Evolutionary conservation across 2,113 vertebrate genomes (phyloP).

Genomic region (Grallaria varia): DNA sequence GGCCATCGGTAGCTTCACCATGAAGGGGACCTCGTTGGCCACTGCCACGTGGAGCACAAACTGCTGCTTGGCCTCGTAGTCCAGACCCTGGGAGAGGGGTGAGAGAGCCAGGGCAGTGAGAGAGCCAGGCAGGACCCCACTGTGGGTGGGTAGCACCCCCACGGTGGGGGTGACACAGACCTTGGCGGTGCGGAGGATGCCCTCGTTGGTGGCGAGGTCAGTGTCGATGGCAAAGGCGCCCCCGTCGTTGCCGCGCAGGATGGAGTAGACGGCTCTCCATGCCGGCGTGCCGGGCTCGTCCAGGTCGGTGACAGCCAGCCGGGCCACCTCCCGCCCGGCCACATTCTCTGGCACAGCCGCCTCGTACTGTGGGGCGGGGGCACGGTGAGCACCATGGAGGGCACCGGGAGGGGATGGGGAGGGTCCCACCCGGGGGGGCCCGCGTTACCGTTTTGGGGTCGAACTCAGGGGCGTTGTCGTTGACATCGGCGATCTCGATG

Average conservation of each 20-base stretch:
- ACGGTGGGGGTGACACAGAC: neutral
- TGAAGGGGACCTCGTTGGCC: constrained; percentile 80
- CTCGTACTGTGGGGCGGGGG: constrained; percentile 66
- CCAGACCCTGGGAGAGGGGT: constrained; percentile 76
- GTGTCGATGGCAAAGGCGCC: constrained; percentile 78
- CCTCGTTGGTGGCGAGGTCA: constrained; percentile 77
- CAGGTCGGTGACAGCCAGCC: constrained; percentile 75
- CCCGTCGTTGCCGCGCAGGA: constrained; percentile 74
- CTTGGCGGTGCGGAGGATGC: constrained; percentile 82
- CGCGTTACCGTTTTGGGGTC: constrained; percentile 55
- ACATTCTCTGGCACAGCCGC: constrained; percentile 68
- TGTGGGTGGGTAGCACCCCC: fast-evolving
- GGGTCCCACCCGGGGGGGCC: neutral
- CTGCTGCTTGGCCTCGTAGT: constrained; percentile 79
- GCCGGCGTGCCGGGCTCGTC: constrained; percentile 75
- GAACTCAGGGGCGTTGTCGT: constrained; percentile 76
- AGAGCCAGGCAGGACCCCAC: neutral
- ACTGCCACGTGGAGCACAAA: constrained; percentile 78
- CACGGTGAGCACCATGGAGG: neutral
- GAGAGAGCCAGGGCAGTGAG: neutral
- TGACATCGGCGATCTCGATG: constrained; percentile 71
- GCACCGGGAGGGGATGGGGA: neutral
- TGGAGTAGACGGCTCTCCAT: constrained; percentile 81
- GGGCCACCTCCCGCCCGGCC: constrained; percentile 55
- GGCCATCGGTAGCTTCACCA: constrained; percentile 62